A percentile compares a stretch with the other conserved stretches of the same genome.
phyloP scores from a whole-genome alignment of 1,140 invertebrate species.

The Drosophila sp. region DNA sequence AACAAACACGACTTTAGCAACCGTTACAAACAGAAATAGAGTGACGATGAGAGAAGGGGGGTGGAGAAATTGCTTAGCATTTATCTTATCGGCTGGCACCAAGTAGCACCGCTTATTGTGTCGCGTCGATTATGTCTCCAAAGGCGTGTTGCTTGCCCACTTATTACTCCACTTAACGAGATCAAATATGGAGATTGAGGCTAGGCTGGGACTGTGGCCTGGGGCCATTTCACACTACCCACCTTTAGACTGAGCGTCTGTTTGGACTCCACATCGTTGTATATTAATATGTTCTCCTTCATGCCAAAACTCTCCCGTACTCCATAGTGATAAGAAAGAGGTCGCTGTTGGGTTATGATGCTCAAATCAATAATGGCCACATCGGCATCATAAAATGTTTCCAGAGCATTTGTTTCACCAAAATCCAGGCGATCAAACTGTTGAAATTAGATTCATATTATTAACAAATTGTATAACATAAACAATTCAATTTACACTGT shows the following conservation, averaged over 20 bases:
- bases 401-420: slow-evolving; percentile 92
- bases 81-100: slow-evolving; percentile 66
- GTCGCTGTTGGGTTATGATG: slow-evolving; percentile 93
- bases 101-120: background rate
- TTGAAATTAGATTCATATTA: slow-evolving; percentile 17
- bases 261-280: slow-evolving; percentile 95
- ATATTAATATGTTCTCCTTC: slow-evolving; percentile 98
- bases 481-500: slow-evolving; percentile 13
- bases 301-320: slow-evolving; percentile 99
- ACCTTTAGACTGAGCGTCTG: slow-evolving; percentile 93
- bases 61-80: slow-evolving; percentile 35
- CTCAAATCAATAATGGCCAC: slow-evolving; percentile 98
- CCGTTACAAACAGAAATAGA: slow-evolving; percentile 49
- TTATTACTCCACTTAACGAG: slow-evolving; percentile 6
- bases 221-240: slow-evolving; percentile 45
- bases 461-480: slow-evolving; percentile 52
- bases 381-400: slow-evolving; percentile 98
- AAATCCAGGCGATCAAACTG: slow-evolving; percentile 95
- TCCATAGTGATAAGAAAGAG: slow-evolving; percentile 98
- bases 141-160: slow-evolving; percentile 56
- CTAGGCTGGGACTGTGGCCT: background rate
- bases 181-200: background rate
- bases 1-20: slow-evolving; percentile 45
- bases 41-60: background rate
- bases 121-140: slow-evolving; percentile 52